phyloP scores from a whole-genome alignment of 2,113 vertebrate species.

The Paedocypris sp. region DNA sequence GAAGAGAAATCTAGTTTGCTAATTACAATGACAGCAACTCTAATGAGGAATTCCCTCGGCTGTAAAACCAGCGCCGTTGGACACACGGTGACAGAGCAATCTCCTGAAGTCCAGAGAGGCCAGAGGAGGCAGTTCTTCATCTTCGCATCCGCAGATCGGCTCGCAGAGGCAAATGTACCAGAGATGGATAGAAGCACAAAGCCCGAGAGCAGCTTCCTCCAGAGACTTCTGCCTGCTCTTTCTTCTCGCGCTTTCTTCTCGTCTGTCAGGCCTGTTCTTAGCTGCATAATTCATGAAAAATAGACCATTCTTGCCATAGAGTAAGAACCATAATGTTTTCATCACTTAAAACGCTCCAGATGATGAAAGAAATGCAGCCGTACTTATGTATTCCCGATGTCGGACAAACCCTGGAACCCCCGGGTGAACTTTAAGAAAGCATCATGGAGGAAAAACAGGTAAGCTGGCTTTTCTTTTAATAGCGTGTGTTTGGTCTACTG shows the following conservation, averaged over 20 bases:
- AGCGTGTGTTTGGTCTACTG: not conserved
- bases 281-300: conserved; percentile 16
- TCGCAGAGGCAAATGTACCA: conserved; percentile 1
- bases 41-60: not conserved
- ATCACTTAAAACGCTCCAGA: not conserved
- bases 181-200: not conserved
- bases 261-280: not conserved
- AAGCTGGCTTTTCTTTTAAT: conserved; percentile 1
- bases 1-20: not conserved
- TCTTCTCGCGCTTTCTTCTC: conserved; percentile 13
- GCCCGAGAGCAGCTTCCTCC: not conserved
- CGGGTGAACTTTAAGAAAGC: not conserved
- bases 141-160: not conserved
- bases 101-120: not conserved
- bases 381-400: not conserved
- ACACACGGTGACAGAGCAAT: not conserved
- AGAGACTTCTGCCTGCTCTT: not conserved
- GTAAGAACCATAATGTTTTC: not conserved
- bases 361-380: not conserved
- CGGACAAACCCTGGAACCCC: not conserved
- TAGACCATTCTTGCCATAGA: not conserved
- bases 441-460: not conserved
- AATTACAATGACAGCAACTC: conserved; percentile 5
- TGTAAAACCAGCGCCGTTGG: not conserved
- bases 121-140: not conserved